Conservation (phyloP, 2,113 vertebrate genomes). For the Todiramphus chloris region DNA sequence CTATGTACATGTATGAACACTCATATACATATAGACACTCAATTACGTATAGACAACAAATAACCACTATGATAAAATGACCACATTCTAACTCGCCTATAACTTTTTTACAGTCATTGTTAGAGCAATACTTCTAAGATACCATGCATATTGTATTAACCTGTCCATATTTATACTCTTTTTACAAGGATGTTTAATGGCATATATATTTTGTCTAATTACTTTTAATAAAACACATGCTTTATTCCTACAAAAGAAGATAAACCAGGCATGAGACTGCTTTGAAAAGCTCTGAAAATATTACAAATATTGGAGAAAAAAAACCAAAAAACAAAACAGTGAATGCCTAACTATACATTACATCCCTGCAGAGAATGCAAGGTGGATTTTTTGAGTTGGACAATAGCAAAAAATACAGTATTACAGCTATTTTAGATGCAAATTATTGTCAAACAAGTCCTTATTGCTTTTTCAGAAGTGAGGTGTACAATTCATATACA, state of each 20-base stretch:
- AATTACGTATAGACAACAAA: not conserved
- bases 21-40: not conserved
- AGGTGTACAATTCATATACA: not conserved
- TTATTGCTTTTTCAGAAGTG: not conserved
- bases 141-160: not conserved
- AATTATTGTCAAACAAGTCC: constrained; percentile 22
- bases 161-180: not conserved
- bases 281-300: constrained; percentile 27
- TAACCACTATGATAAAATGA: not conserved
- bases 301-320: constrained; percentile 36
- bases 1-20: not conserved
- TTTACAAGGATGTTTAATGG: not conserved
- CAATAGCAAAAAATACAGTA: constrained; percentile 3
- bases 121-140: not conserved
- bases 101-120: not conserved
- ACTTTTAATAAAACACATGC: not conserved
- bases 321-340: not conserved
- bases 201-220: not conserved
- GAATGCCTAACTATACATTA: constrained; percentile 5
- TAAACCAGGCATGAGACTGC: constrained; percentile 7
- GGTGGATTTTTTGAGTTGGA: not conserved
- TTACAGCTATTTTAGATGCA: constrained; percentile 32
- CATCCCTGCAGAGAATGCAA: constrained; percentile 1
- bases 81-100: not conserved
- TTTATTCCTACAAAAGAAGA: not conserved